phyloP scores from a whole-genome alignment of 2,113 vertebrate genomes.

The Percina caprodes region DNA sequence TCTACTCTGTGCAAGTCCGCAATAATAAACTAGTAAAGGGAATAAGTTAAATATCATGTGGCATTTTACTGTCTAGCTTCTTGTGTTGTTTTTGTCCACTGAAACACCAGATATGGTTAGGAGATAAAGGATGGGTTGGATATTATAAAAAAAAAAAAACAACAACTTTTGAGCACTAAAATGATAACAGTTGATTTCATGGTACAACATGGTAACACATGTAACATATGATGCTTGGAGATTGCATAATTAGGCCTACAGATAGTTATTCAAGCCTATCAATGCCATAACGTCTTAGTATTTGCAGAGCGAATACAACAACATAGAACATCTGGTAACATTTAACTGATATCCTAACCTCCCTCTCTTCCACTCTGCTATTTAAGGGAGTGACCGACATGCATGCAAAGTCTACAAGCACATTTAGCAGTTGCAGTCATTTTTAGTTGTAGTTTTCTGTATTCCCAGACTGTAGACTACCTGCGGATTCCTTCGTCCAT shows the following conservation, averaged over 20 bases:
- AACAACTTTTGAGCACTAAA: background rate
- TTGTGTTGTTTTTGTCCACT: background rate
- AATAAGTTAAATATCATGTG: background rate
- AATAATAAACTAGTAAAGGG: background rate
- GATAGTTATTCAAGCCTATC: background rate
- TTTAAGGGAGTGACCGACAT: constrained; percentile 56
- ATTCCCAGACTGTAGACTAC: background rate
- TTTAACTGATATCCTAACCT: constrained; percentile 19
- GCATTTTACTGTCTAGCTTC: background rate
- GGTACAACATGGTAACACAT: background rate
- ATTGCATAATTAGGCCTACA: background rate
- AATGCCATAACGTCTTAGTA: background rate
- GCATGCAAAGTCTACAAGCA: constrained; percentile 34
- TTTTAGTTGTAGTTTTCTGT: background rate
- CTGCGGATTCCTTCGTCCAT: background rate
- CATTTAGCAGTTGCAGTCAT: constrained; percentile 24
- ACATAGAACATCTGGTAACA: constrained; percentile 50
- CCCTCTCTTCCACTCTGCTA: constrained; percentile 27
- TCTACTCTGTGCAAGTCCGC: background rate
- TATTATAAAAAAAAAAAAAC: too few relatives aligned
- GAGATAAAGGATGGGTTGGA: background rate
- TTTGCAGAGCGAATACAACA: background rate
- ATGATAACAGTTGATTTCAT: background rate
- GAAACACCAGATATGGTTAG: background rate
- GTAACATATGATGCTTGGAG: background rate